A percentile compares a stretch with the other conserved stretches of the same genome.
Conservation (phyloP, 2,797 vertebrate species). For the Peromyscus attwateri region DNA sequence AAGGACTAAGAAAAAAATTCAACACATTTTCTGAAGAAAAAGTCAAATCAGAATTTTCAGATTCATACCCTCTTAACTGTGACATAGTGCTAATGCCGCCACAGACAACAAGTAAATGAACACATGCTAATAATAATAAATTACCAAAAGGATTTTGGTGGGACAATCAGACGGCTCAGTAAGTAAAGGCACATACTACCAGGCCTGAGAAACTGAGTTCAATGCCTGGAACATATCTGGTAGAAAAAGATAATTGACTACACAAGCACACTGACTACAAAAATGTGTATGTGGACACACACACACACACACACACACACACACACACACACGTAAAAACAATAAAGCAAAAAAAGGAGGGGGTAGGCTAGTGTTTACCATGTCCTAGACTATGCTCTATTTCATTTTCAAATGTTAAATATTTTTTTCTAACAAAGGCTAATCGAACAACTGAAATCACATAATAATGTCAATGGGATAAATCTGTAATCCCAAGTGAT, state of each 20-base stretch:
- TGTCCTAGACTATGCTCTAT: not conserved
- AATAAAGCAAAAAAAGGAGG: not conserved
- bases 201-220: not conserved
- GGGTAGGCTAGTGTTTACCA: not conserved
- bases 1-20: constrained; percentile 17
- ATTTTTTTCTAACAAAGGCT: constrained; percentile 49
- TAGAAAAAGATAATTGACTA: not conserved
- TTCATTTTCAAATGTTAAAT: constrained; percentile 58
- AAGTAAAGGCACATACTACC: not conserved
- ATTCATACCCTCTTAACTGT: not conserved
- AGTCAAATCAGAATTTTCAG: constrained; percentile 3
- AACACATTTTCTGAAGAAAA: constrained; percentile 42
- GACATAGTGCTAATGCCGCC: not conserved
- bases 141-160: constrained; percentile 31
- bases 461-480: constrained; percentile 32
- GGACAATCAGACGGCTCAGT: not conserved
- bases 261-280: not conserved
- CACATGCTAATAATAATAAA: constrained; percentile 23
- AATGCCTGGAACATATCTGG: not conserved
- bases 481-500: constrained; percentile 42
- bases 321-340: not conserved
- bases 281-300: not conserved
- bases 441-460: constrained; percentile 55
- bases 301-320: not conserved
- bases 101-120: constrained; percentile 38